phyloP scores from a whole-genome alignment of 1,140 invertebrate species.

The Geopemphigus sp. region DNA sequence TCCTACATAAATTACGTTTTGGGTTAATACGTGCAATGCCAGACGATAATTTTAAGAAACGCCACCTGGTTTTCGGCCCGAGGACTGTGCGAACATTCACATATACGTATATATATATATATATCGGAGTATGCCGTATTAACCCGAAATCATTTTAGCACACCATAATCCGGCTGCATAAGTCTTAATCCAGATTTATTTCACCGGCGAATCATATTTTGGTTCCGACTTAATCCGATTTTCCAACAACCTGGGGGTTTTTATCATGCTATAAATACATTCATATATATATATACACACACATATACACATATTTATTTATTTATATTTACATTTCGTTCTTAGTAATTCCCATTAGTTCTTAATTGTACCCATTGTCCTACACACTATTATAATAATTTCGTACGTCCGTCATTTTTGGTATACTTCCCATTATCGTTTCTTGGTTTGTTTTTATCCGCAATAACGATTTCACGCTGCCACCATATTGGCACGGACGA shows the following conservation, averaged over 20 bases:
- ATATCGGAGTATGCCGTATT: neutral
- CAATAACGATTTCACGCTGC: too few relatives aligned
- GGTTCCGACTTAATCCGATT: constrained; percentile 21
- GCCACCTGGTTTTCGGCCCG: neutral
- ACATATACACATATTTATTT: too few relatives aligned
- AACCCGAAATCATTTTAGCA: constrained; percentile 19
- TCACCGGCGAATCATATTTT: constrained; percentile 22
- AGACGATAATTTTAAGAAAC: neutral
- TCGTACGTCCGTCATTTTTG: too few relatives aligned
- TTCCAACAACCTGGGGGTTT: constrained; percentile 4
- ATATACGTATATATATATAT: neutral
- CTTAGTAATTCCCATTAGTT: too few relatives aligned
- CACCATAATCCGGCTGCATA: neutral
- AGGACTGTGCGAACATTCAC: neutral
- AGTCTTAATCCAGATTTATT: constrained; percentile 39
- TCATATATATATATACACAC: too few relatives aligned
- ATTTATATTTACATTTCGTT: too few relatives aligned
- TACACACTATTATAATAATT: neutral
- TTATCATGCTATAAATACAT: neutral
- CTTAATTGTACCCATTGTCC: too few relatives aligned
- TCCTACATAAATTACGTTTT: neutral
- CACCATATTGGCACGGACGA: too few relatives aligned
- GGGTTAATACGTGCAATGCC: neutral
- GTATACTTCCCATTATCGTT: too few relatives aligned
- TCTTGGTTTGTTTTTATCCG: too few relatives aligned